Evolutionary conservation across 2,888 invertebrate genomes (phyloP).

Genomic region (Oligia fasciuncula): DNA sequence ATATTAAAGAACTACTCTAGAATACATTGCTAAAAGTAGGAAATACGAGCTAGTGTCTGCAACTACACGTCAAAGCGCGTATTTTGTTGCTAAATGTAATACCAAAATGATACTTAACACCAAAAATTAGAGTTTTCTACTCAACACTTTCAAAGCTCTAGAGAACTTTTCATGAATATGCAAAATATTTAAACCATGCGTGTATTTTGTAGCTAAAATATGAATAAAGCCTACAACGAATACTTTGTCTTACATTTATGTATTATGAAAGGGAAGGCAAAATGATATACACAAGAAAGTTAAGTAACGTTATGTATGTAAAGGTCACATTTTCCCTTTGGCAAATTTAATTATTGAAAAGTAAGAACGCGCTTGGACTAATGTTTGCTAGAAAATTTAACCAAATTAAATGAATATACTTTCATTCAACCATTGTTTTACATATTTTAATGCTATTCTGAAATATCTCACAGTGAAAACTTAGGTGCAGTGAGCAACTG

Average conservation of each 20-base stretch:
- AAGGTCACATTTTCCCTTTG: background rate
- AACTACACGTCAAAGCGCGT: background rate
- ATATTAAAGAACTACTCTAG: background rate
- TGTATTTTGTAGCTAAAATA: conserved; percentile 10
- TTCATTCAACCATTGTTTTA: background rate
- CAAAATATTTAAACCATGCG: conserved; percentile 8
- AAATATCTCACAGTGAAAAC: no score
- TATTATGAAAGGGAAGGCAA: conserved; percentile 25
- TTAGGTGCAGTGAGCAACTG: no score
- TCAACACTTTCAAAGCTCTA: background rate
- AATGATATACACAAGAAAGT: conserved; percentile 33
- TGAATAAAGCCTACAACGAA: conserved; percentile 10
- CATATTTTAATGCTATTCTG: no score
- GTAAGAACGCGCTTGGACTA: background rate
- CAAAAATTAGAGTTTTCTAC: background rate
- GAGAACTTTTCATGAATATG: background rate
- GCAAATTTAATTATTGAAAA: background rate
- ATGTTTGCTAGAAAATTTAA: background rate
- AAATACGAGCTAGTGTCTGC: background rate
- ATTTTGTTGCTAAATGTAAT: background rate
- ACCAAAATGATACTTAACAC: background rate
- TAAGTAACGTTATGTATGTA: conserved; percentile 23
- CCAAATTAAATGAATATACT: background rate
- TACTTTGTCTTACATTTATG: conserved; percentile 35
- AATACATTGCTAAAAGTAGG: background rate